Base-by-base conservation (phyloP, 1,140 invertebrate species). In the Anastrepha ludens region DNA sequence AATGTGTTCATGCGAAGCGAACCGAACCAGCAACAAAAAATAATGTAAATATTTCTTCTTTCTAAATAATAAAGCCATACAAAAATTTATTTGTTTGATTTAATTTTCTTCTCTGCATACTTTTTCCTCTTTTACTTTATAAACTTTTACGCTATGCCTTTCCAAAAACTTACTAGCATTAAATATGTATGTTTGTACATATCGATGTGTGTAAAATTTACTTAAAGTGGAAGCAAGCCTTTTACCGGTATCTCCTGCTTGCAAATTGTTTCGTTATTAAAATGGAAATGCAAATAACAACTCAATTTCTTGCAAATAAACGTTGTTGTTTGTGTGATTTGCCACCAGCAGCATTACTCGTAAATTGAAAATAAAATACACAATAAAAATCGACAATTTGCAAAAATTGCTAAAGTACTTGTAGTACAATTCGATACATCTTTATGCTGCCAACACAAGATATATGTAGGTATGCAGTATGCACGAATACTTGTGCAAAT, bases 211-310 rank as follows among this genome's bases (percentile, higher is more conserved):
- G 29, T 29, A 29, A 29, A 29, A 29, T 29, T 29, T 1, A 29
- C 58, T 85, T 8, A 9, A 62, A 62, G 60, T 17, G 15, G 9
- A 62, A 62, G 8, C 15, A 15, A 62, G 15, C 1, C 13, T 17
- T 62, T 62, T 50, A 8, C 2, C 13, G n/a, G 4, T 74, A 47
- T 74, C 41, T 17, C 41, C 47, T 74, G 15, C 70, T 47, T 47
- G 7, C 2, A 74, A 74, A 74, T 15, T 47, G 41, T 47, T 74
- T 7, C 8, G 44, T 74, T 11, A 74, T 74, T 50, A 74, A 74
- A 74, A 70, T 47, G 39, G 9, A 81, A 81, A 55, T 81, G 13
- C 47, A 81, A 81, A 81, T 47, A 81, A 81, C 47, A 81, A 81
- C 47, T 81, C 47, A 55, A 81, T 81, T 50, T 58, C n/a, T 15